A percentile compares a stretch with the other conserved stretches of the same genome.
phyloP scores from a whole-genome alignment of 1,140 invertebrate species.

The Apis dorsata region DNA sequence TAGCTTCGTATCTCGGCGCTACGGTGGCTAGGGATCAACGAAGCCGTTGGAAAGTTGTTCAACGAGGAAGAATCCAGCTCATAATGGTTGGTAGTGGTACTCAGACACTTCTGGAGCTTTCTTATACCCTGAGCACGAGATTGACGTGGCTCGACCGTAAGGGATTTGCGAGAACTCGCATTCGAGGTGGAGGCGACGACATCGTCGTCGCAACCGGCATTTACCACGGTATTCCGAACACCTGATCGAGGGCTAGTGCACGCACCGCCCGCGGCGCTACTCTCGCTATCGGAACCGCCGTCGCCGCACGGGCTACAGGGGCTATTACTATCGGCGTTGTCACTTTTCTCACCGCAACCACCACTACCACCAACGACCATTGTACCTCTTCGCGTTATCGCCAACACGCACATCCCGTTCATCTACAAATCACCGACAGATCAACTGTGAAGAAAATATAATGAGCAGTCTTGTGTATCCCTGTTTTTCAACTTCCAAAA shows the following conservation, averaged over 20 bases:
- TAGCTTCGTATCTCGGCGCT: conserved; percentile 79
- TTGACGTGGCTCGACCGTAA: conserved; percentile 78
- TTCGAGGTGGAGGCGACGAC: conserved; percentile 41
- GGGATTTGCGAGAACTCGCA: conserved; percentile 67
- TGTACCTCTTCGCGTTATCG: conserved; percentile 79
- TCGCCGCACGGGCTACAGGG: conserved; percentile 70
- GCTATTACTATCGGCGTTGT: conserved; percentile 65
- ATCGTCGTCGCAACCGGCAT: conserved; percentile 60
- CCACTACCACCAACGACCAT: conserved; percentile 67
- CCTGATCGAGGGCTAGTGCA: conserved; percentile 50
- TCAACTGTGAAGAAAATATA: conserved; percentile 34
- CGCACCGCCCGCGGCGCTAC: conserved; percentile 68
- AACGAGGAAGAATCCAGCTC: conserved; percentile 80
- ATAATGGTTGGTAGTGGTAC: conserved; percentile 86
- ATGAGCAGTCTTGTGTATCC: background rate
- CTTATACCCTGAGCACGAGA: conserved; percentile 94
- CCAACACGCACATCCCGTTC: conserved; percentile 88
- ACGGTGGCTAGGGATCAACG: conserved; percentile 81
- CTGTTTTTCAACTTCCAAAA: no score
- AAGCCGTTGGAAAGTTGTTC: conserved; percentile 76
- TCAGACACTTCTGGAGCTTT: conserved; percentile 92
- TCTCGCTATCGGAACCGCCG: conserved; percentile 60
- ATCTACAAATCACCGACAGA: conserved; percentile 83
- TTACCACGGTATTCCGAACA: conserved; percentile 51
- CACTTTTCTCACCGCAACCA: conserved; percentile 64